These are phyloP conservation scores for Antheraea yamamai DNA, from an alignment of 2,888 invertebrate genomes.

Conservation along the genomic window DNA sequence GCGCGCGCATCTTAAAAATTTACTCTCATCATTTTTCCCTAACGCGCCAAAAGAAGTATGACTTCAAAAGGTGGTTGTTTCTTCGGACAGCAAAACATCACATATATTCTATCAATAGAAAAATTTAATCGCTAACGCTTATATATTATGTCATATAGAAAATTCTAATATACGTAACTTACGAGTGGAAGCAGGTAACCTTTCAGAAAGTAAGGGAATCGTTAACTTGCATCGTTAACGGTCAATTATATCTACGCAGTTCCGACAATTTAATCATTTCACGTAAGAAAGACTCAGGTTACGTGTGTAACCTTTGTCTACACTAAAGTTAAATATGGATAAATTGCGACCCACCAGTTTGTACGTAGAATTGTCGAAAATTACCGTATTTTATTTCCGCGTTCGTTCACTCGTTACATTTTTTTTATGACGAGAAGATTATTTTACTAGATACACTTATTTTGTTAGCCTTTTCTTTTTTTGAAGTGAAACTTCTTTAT, in stretches of 20 bases:
- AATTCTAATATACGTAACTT: constrained; percentile 10
- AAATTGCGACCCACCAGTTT: neutral
- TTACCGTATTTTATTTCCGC: constrained; percentile 4
- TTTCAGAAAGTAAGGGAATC: constrained; percentile 9
- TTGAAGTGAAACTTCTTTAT: too few species aligned
- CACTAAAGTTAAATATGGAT: neutral
- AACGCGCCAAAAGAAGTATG: too few species aligned
- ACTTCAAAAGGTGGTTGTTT: neutral
- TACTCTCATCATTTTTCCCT: too few species aligned
- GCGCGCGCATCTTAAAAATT: too few species aligned
- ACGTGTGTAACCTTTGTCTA: constrained; percentile 3
- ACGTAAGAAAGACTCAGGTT: constrained; percentile 3
- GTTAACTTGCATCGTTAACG: constrained; percentile 9
- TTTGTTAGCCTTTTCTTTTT: too few species aligned
- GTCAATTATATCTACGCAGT: constrained; percentile 9
- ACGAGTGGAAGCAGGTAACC: constrained; percentile 8
- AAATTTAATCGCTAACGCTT: neutral
- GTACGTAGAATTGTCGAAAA: neutral
- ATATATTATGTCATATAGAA: neutral
- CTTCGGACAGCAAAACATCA: neutral
- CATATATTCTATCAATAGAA: neutral
- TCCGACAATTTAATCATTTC: constrained; percentile 8
- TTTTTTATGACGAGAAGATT: neutral
- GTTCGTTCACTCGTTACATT: neutral
- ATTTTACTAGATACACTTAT: too few species aligned